phyloP scores from a whole-genome alignment of 2,888 invertebrate species.

The Myathropa florea region DNA sequence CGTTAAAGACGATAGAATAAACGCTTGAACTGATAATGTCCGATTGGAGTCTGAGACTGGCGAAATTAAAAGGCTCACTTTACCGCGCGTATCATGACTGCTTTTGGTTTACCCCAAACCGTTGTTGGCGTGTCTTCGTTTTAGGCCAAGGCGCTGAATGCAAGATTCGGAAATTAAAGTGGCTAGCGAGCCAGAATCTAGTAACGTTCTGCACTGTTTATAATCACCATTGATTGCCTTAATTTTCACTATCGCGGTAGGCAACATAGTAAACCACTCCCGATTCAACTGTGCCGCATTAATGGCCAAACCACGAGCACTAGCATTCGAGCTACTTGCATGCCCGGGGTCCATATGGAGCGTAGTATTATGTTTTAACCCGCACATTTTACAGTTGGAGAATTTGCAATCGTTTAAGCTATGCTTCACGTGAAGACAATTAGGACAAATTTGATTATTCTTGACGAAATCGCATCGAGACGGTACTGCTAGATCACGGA shows the following conservation, averaged over 20 bases:
- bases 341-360: conserved; percentile 18
- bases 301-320: not conserved
- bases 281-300: not conserved
- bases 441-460: conserved; percentile 3
- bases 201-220: conserved; percentile 31
- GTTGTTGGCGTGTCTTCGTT: conserved; percentile 1
- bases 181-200: conserved; percentile 34
- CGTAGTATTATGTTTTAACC: conserved; percentile 8
- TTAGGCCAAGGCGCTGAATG: conserved; percentile 6
- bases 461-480: conserved; percentile 9
- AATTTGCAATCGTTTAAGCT: conserved; percentile 4
- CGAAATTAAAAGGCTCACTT: not conserved
- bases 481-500: not conserved
- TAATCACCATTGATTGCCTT: not conserved
- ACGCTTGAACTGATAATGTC: conserved; percentile 1
- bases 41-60: not conserved
- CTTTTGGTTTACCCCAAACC: not conserved
- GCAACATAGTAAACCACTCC: not conserved
- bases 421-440: conserved; percentile 25
- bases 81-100: conserved; percentile 1
- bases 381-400: conserved; percentile 2
- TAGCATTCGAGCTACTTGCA: not conserved
- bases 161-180: conserved; percentile 26
- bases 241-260: conserved; percentile 15
- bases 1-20: conserved; percentile 1